Conservation (phyloP, 2,888 invertebrate genomes). For the Zonitis immaculata region DNA sequence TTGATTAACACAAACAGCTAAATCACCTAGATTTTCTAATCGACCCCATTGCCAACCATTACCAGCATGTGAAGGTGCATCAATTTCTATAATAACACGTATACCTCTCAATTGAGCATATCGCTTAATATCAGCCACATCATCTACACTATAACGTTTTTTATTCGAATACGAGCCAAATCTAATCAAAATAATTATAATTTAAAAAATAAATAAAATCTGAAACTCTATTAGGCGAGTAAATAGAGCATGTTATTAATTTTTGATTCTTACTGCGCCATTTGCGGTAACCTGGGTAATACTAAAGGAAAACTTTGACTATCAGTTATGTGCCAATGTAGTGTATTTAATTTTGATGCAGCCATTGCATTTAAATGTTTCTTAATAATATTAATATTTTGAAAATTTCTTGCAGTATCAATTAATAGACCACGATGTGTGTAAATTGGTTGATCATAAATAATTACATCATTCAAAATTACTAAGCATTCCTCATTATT, state of each 20-base stretch:
- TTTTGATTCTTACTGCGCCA: constrained; percentile 59
- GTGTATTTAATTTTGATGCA: constrained; percentile 82
- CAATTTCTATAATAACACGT: constrained; percentile 81
- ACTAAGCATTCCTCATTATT: constrained; percentile 50
- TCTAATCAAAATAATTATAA: constrained; percentile 47
- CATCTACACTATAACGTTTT: constrained; percentile 63
- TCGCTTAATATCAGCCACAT: constrained; percentile 63
- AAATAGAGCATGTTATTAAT: no score
- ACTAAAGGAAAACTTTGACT: constrained; percentile 89
- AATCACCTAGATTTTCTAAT: constrained; percentile 55
- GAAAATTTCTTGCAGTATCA: constrained; percentile 85
- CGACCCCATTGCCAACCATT: constrained; percentile 83
- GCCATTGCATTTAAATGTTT: constrained; percentile 81
- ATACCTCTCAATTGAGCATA: constrained; percentile 79
- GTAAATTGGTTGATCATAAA: constrained; percentile 76
- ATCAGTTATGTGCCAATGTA: constrained; percentile 92
- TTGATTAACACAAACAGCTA: constrained; percentile 62
- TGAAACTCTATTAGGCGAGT: no score
- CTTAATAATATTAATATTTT: constrained; percentile 65
- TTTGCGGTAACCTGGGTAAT: constrained; percentile 66
- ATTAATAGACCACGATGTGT: constrained; percentile 81
- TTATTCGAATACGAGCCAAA: constrained; percentile 68
- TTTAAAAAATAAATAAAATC: no score
- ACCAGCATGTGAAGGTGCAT: constrained; percentile 82
- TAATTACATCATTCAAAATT: constrained; percentile 57